Evolutionary conservation across 2,888 invertebrate genomes (phyloP).

Genomic region (Harpalus rufipes): DNA sequence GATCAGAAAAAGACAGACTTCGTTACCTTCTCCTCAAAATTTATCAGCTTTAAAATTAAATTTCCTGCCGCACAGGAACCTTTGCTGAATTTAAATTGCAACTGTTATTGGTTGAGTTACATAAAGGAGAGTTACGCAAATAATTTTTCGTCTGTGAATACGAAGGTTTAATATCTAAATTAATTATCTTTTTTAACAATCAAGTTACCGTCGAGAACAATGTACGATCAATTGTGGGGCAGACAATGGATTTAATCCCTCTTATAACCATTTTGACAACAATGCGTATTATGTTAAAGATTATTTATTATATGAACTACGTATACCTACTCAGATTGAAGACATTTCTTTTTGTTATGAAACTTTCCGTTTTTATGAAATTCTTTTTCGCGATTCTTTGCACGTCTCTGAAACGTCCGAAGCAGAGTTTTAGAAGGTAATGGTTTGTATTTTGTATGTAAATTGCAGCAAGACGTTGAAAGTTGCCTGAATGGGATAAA

Average conservation of each 20-base stretch:
- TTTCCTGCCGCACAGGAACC: constrained; percentile 28
- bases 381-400: constrained; percentile 30
- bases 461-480: constrained; percentile 30
- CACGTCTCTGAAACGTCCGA: constrained; percentile 29
- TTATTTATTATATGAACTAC: constrained; percentile 37
- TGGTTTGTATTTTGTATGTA: constrained; percentile 50
- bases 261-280: constrained; percentile 50
- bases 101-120: constrained; percentile 34
- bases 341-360: constrained; percentile 6
- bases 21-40: constrained; percentile 41
- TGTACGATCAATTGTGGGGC: constrained; percentile 46
- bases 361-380: constrained; percentile 24
- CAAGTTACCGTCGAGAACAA: constrained; percentile 34
- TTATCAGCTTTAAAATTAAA: constrained; percentile 53
- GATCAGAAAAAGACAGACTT: constrained; percentile 39
- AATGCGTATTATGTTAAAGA: constrained; percentile 44
- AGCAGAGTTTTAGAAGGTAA: constrained; percentile 38
- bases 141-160: constrained; percentile 47
- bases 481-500: constrained; percentile 38
- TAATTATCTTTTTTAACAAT: constrained; percentile 57
- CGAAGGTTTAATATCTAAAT: constrained; percentile 48
- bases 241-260: constrained; percentile 47
- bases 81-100: constrained; percentile 45
- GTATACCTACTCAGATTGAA: neutral
- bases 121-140: constrained; percentile 28